These are phyloP conservation scores for Steatornis caripensis DNA, from an alignment of 2,113 vertebrate genomes.

Conservation along the genomic window DNA sequence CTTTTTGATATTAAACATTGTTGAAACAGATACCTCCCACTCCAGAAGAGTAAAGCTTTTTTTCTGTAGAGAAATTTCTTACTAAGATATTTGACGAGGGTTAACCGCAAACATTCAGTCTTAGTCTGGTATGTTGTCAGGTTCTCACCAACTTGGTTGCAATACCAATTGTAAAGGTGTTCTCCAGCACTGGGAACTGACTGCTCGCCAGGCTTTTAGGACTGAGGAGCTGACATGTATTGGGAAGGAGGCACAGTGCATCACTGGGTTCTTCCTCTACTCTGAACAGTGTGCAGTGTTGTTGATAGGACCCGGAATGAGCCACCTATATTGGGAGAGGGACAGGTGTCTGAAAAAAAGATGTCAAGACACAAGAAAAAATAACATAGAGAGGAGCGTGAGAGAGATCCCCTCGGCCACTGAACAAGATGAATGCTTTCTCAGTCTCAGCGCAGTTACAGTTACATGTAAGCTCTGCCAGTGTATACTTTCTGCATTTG, in stretches of 20 bases:
- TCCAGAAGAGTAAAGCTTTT: not conserved
- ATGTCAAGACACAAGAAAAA: not conserved
- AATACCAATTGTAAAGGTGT: not conserved
- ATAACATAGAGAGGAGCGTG: not conserved
- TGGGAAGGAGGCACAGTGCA: not conserved
- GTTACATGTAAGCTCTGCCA: not conserved
- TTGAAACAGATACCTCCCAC: not conserved
- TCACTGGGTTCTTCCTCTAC: not conserved
- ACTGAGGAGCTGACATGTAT: not conserved
- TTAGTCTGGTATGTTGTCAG: not conserved
- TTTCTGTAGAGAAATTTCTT: not conserved
- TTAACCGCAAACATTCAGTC: not conserved
- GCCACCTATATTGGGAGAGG: not conserved
- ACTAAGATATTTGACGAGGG: not conserved
- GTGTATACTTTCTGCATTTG: fast-evolving
- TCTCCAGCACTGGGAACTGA: not conserved
- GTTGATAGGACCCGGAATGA: not conserved
- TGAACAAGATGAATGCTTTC: not conserved
- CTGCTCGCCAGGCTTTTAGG: not conserved
- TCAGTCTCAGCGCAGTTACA: too few species aligned
- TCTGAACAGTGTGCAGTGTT: not conserved
- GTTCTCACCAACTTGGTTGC: not conserved
- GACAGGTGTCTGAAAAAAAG: not conserved
- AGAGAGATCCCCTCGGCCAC: not conserved
- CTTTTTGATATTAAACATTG: not conserved